Base-by-base conservation (phyloP, 2,888 invertebrate species). In the Trachelus stipa region DNA sequence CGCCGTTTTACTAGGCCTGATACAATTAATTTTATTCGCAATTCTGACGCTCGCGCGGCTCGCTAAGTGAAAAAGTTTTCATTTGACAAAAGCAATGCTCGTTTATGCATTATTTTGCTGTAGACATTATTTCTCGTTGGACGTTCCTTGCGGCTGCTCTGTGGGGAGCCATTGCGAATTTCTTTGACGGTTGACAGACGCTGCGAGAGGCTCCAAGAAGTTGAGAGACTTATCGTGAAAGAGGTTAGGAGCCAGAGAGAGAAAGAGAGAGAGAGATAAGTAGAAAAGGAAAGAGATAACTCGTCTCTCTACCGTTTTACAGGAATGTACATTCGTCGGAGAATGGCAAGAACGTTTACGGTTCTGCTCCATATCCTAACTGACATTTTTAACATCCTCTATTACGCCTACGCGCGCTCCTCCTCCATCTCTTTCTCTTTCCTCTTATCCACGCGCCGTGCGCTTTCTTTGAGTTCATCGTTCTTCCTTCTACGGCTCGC, bases 1-100 rank as follows among this genome's bases (percentile, higher is more conserved):
- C 79, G 79, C 75, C 80, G 74, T 80, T 79, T 79, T 78, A 74
- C 74, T 69, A 71, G 79, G 77, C 78, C 3, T 23, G 0, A 56
- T 56, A 23, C 9, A 56, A 56, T 56, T 56, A 23, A 23, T 9
- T 9, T 23, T 9, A 56, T 56, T 56, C 56, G 56, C 56, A 23
- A 23, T 2, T 9, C 40, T 9, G 23, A 23, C 40, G 40, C 23
- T 56, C 23, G 40, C 23, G 0, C 15, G 15, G 15, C 12, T 0
- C 12, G 15, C 40, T 1, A 1, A 23, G 9, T 9, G 15, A 2
- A 23, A 23, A 23, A 23, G 23, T 23, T 56, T 56, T 4, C 23
- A 1, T 23, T 23, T 9, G 56, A 23, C 23, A 1, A 23, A 23
- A 56, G 23, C 23, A 23, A 56, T 23, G 15, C 9, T 9, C 9